A percentile compares a stretch with the other conserved stretches of the same genome.
Evolutionary conservation across 1,140 invertebrate genomes (phyloP).

Genomic region (Cyrtorhinus lividipennis): DNA sequence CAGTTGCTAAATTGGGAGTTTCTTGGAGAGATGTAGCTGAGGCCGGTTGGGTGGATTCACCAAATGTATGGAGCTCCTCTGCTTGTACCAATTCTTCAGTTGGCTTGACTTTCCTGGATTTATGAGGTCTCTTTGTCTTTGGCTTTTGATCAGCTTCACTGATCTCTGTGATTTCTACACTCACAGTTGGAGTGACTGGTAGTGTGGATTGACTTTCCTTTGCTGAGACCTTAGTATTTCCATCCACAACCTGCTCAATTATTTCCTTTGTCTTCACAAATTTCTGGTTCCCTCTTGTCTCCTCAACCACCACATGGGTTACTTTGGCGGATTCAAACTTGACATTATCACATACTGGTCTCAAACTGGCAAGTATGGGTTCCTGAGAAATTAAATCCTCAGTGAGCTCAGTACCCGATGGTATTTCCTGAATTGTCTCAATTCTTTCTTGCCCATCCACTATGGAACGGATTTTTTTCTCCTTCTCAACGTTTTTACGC

Average conservation of each 20-base stretch:
- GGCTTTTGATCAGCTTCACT: no score
- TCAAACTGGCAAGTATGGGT: background rate
- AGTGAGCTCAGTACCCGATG: slow-evolving; percentile 8
- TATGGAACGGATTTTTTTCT: background rate
- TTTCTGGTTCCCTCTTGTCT: background rate
- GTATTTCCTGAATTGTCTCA: slow-evolving; percentile 18
- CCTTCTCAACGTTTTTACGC: slow-evolving; percentile 11
- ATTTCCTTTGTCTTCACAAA: slow-evolving; percentile 15
- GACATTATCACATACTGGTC: background rate
- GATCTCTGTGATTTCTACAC: background rate
- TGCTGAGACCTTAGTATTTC: slow-evolving; percentile 13
- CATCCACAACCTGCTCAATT: slow-evolving; percentile 18
- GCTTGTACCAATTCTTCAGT: no score
- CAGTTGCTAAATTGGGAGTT: no score
- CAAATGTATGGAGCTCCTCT: no score
- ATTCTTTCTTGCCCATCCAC: slow-evolving; percentile 15
- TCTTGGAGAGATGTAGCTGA: no score
- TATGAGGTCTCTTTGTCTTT: no score
- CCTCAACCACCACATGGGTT: background rate
- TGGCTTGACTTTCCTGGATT: no score
- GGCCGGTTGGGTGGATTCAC: no score
- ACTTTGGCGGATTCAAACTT: background rate
- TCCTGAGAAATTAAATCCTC: slow-evolving; percentile 1
- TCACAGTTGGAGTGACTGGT: background rate
- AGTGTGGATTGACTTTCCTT: background rate